Percentiles rank a stretch among this genome's conserved stretches.
phyloP scores from a whole-genome alignment of 2,797 vertebrate species.

The Monodelphis domestica region DNA sequence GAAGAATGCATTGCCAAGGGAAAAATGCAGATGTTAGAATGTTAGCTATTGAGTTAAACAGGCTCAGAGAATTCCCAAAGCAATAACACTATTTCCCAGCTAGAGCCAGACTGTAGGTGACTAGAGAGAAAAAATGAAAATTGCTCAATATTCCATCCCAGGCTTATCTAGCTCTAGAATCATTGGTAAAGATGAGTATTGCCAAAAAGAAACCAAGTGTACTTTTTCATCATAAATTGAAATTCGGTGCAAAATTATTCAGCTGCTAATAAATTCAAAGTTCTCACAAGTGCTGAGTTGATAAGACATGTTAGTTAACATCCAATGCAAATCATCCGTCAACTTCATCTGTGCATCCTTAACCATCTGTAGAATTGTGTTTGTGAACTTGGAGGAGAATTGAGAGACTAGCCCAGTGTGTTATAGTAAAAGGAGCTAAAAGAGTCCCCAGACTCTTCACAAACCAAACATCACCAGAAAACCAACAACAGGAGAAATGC shows the following conservation, averaged over 20 bases:
- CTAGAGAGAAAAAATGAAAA: neutral
- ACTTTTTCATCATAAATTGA: neutral
- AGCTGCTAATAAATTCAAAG: neutral
- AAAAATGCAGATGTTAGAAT: neutral
- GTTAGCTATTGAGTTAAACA: neutral
- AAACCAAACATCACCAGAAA: neutral
- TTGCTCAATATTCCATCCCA: neutral
- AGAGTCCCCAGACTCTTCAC: neutral
- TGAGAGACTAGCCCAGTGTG: neutral
- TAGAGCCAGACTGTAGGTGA: neutral
- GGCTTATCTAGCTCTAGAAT: neutral
- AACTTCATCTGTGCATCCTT: neutral
- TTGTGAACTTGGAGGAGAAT: neutral
- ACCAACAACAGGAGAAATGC: neutral
- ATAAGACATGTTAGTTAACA: neutral
- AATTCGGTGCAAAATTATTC: neutral
- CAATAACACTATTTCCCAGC: neutral
- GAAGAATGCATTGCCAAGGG: conserved; percentile 15
- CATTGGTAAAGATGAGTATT: neutral
- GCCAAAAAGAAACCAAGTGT: neutral
- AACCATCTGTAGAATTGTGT: neutral
- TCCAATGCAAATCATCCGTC: neutral
- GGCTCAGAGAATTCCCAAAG: neutral
- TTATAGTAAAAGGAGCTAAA: neutral
- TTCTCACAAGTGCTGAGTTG: neutral